Evolutionary conservation across 2,113 vertebrate genomes (phyloP).

Genomic region (Scatophagus argus): DNA sequence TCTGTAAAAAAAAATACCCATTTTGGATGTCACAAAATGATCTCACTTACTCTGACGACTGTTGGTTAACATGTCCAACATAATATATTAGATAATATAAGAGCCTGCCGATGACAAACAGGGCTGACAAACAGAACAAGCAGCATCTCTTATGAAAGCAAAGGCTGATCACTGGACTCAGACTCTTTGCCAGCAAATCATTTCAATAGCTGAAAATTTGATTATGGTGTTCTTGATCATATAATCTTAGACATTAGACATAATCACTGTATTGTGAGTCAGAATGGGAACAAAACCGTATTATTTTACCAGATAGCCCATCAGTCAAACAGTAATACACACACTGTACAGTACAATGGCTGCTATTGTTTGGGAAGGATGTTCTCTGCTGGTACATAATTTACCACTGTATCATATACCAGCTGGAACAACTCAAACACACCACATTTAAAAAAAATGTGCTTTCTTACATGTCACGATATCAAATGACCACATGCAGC

Average conservation of each 20-base stretch:
- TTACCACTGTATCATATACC: background rate
- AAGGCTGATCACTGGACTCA: slow-evolving; percentile 11
- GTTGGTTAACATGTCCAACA: background rate
- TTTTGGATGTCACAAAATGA: no score
- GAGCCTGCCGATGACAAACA: background rate
- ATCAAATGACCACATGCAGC: slow-evolving; percentile 10
- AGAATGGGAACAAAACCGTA: slow-evolving; percentile 38
- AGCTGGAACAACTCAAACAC: background rate
- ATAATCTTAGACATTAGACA: slow-evolving; percentile 15
- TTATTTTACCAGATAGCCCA: slow-evolving; percentile 20
- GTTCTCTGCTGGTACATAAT: slow-evolving; percentile 7
- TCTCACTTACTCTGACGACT: background rate
- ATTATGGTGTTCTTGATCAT: slow-evolving; percentile 33
- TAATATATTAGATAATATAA: background rate
- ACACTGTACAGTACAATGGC: slow-evolving; percentile 2
- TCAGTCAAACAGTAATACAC: slow-evolving; percentile 7
- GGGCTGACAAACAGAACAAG: background rate
- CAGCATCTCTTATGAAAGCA: background rate
- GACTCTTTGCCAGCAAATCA: slow-evolving; percentile 33
- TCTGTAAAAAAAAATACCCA: no score
- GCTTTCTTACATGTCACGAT: slow-evolving; percentile 6
- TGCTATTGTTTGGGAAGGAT: slow-evolving; percentile 31
- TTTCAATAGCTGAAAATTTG: slow-evolving; percentile 31
- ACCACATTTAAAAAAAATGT: slow-evolving; percentile 8
- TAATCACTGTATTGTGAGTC: slow-evolving; percentile 24